Conservation (phyloP, 2,797 vertebrate genomes). For the Anguilla anguilla region DNA sequence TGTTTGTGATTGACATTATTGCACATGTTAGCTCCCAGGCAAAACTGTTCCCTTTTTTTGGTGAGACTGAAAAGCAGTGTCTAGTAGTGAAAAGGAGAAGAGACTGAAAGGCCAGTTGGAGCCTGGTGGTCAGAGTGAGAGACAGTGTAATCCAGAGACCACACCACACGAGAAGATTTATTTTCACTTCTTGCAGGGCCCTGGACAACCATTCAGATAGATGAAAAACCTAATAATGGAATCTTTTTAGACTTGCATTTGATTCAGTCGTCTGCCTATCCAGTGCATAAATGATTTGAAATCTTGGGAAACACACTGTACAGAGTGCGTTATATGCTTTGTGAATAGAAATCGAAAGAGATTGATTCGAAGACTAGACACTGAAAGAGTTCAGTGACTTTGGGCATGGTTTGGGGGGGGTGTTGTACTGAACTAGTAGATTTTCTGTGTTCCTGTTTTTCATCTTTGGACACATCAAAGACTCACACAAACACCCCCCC, state of each 20-base stretch:
- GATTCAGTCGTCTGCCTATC: not conserved
- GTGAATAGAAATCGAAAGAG: not conserved
- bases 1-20: not conserved
- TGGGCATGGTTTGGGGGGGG: not conserved
- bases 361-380: not conserved
- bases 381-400: not conserved
- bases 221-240: no score
- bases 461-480: conserved; percentile 24
- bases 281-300: not conserved
- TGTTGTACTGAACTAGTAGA: not conserved
- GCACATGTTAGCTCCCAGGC: not conserved
- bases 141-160: not conserved
- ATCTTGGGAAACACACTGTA: not conserved
- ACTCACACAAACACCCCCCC: not conserved
- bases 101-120: not conserved
- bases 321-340: not conserved
- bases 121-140: not conserved
- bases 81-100: not conserved
- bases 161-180: not conserved
- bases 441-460: conserved; percentile 18
- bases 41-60: not conserved
- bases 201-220: not conserved
- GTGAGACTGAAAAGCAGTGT: not conserved
- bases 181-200: not conserved
- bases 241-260: no score